A percentile compares a stretch with the other conserved stretches of the same genome.
These are phyloP conservation scores for Brotogeris chrysoptera DNA, from an alignment of 2,797 vertebrate genomes.

Conservation along the genomic window DNA sequence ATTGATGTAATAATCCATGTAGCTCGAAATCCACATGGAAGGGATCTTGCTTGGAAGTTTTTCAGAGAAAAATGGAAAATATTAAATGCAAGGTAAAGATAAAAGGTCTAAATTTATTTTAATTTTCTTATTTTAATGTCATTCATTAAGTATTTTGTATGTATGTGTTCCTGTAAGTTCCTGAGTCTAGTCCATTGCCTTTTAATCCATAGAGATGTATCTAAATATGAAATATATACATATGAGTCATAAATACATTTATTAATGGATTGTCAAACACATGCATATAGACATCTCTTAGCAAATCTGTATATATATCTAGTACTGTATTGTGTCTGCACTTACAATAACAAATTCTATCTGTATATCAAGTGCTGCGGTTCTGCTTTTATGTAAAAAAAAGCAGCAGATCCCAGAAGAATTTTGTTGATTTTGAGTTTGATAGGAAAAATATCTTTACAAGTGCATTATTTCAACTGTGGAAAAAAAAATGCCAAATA, in stretches of 20 bases:
- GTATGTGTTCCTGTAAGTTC: not conserved
- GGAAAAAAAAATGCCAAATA: not conserved
- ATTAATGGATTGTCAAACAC: not conserved
- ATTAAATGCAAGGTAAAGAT: constrained; percentile 89
- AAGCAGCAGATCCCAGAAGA: not conserved
- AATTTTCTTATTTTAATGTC: not conserved
- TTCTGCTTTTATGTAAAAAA: not conserved
- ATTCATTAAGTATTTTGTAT: not conserved
- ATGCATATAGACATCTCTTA: not conserved
- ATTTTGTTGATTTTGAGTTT: not conserved
- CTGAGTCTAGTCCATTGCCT: not conserved
- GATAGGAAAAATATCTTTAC: not conserved
- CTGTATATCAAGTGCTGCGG: not conserved
- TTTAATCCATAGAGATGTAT: not conserved
- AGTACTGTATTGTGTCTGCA: not conserved
- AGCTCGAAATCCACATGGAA: constrained; percentile 92
- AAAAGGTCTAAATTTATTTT: not conserved
- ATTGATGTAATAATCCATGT: constrained; percentile 97
- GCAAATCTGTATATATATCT: not conserved
- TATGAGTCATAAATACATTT: constrained; percentile 8
- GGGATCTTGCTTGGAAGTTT: constrained; percentile 95
- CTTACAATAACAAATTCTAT: constrained; percentile 6
- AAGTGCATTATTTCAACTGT: not conserved
- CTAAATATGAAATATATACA: not conserved
- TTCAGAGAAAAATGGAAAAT: constrained; percentile 97